These are phyloP conservation scores for Portevinia maculata DNA, from an alignment of 2,888 invertebrate genomes.

Conservation along the genomic window DNA sequence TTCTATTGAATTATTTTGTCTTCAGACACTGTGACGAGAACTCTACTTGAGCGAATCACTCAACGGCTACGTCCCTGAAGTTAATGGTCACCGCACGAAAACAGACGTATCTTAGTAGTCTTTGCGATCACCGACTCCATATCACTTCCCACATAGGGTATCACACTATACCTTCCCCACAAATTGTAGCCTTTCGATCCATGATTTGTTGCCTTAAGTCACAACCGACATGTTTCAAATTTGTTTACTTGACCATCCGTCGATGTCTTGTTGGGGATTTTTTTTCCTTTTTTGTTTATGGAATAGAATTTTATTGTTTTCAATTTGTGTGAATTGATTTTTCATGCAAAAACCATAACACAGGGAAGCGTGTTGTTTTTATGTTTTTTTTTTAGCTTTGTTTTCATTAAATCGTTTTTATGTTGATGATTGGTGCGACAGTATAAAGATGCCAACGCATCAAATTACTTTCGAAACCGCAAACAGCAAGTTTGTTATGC, in stretches of 20 bases:
- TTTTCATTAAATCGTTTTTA: background rate
- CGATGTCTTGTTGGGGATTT: background rate
- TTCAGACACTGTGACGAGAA: too few relatives aligned
- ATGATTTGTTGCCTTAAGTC: conserved; percentile 18
- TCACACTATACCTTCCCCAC: too few relatives aligned
- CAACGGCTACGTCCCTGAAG: too few relatives aligned
- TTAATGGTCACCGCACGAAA: too few relatives aligned
- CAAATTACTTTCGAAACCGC: conserved; percentile 58
- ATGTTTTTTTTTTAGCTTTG: too few relatives aligned
- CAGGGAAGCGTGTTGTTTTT: background rate
- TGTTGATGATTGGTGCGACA: background rate
- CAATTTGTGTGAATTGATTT: conserved; percentile 46
- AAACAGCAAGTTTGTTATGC: too few relatives aligned
- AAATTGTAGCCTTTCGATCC: too few relatives aligned
- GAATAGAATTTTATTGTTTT: conserved; percentile 21
- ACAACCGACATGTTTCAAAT: conserved; percentile 7
- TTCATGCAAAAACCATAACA: conserved; percentile 6
- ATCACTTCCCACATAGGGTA: too few relatives aligned
- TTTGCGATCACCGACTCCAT: too few relatives aligned
- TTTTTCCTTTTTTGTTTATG: conserved; percentile 40
- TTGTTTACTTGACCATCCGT: conserved; percentile 31
- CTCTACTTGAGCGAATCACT: too few relatives aligned
- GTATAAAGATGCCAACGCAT: conserved; percentile 41
- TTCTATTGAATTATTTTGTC: too few relatives aligned
- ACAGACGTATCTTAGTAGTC: too few relatives aligned